These are phyloP conservation scores for Kryptolebias marmoratus DNA, from an alignment of 2,113 vertebrate genomes.

Conservation along the genomic window DNA sequence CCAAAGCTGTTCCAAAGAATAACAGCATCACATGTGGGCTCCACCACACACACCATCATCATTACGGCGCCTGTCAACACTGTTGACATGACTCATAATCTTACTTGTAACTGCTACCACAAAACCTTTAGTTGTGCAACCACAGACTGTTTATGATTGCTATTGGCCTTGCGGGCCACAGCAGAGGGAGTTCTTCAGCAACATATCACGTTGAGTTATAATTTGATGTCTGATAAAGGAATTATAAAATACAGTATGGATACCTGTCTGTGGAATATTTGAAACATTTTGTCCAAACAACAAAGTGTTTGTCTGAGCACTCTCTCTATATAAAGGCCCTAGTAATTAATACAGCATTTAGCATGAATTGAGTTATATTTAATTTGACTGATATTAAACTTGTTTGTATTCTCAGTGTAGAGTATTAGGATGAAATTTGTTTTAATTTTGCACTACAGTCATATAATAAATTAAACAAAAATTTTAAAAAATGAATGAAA, in stretches of 20 bases:
- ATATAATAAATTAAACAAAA: too few relatives aligned
- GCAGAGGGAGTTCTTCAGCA: not conserved
- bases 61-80: slow-evolving; percentile 16
- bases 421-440: too few relatives aligned
- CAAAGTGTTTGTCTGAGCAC: too few relatives aligned
- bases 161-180: not conserved
- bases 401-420: too few relatives aligned
- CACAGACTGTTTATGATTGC: not conserved
- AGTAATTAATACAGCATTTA: too few relatives aligned
- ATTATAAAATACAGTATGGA: not conserved
- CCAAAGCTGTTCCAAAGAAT: slow-evolving; percentile 50
- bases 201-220: not conserved
- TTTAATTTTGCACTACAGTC: too few relatives aligned
- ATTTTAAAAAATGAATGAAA: too few relatives aligned
- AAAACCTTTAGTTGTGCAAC: slow-evolving; percentile 18
- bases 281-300: not conserved
- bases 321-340: too few relatives aligned
- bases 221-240: not conserved
- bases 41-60: slow-evolving; percentile 27
- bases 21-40: slow-evolving; percentile 51
- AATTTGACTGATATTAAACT: too few relatives aligned
- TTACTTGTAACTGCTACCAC: slow-evolving; percentile 24
- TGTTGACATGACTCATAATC: slow-evolving; percentile 34
- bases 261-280: not conserved
- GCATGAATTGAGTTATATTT: too few relatives aligned